A percentile compares a stretch with the other conserved stretches of the same genome.
These are phyloP conservation scores for Himalopsyche japonica DNA, from an alignment of 2,888 invertebrate species.

Conservation along the genomic window DNA sequence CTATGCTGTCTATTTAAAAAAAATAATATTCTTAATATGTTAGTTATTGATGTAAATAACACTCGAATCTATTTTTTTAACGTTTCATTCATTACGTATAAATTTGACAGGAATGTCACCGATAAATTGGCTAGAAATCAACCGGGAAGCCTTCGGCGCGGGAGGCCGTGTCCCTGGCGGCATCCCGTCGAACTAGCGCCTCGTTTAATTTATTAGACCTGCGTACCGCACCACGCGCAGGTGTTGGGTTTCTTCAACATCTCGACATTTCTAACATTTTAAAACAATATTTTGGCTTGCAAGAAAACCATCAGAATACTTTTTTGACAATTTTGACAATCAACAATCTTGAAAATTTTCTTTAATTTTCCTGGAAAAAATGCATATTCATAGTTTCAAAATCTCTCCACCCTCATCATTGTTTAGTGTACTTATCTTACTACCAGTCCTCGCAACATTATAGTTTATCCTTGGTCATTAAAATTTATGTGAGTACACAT, in stretches of 20 bases:
- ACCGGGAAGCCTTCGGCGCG: not conserved
- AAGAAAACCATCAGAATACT: not conserved
- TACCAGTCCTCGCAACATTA: too few species aligned
- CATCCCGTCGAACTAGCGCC: not conserved
- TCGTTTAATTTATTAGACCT: conserved; percentile 26
- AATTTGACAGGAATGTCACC: conserved; percentile 25
- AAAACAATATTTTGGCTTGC: not conserved
- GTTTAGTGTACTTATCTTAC: too few species aligned
- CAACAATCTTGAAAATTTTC: too few species aligned
- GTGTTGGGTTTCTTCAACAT: conserved; percentile 23
- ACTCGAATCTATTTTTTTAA: too few species aligned
- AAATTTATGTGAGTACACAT: too few species aligned
- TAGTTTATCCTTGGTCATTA: too few species aligned
- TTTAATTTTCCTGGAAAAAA: too few species aligned
- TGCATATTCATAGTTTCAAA: too few species aligned
- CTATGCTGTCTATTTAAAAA: too few species aligned
- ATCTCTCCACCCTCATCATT: too few species aligned
- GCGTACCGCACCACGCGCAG: conserved; percentile 20
- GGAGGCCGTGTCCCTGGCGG: not conserved
- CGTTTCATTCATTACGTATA: conserved; percentile 22
- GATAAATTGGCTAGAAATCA: conserved; percentile 27
- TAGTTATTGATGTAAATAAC: too few species aligned
- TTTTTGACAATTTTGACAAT: not conserved
- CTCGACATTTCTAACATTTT: not conserved
- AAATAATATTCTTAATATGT: too few species aligned